These are phyloP conservation scores for Enteromius unitaeniatus DNA, from an alignment of 2,797 vertebrate species.

Conservation along the genomic window DNA sequence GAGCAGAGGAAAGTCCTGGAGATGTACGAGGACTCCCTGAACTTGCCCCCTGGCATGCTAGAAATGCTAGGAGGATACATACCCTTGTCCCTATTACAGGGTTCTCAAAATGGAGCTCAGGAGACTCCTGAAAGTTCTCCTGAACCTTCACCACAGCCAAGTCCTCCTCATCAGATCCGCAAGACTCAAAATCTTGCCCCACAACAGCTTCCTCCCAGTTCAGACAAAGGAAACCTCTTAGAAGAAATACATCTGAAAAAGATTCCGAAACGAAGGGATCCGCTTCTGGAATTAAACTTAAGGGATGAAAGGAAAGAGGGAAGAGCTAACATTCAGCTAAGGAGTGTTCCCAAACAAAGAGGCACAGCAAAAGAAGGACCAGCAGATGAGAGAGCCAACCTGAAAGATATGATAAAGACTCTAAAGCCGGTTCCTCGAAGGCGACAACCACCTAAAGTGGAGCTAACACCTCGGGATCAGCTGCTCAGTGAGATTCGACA, in stretches of 20 bases:
- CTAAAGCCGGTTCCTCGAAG: slow-evolving; percentile 90
- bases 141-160: slow-evolving; percentile 40
- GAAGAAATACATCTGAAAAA: slow-evolving; percentile 84
- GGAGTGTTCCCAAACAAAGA: slow-evolving; percentile 69
- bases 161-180: slow-evolving; percentile 50
- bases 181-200: slow-evolving; percentile 60
- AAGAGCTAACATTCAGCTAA: slow-evolving; percentile 71
- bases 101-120: slow-evolving; percentile 54
- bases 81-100: slow-evolving; percentile 75
- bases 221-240: slow-evolving; percentile 72
- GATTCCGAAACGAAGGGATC: slow-evolving; percentile 78
- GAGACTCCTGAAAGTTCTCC: slow-evolving; percentile 12
- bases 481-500: slow-evolving; percentile 91
- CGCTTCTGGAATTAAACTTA: slow-evolving; percentile 73
- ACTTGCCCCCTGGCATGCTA: slow-evolving; percentile 88
- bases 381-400: slow-evolving; percentile 83
- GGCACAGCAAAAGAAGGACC: slow-evolving; percentile 53
- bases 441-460: slow-evolving; percentile 85
- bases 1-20: slow-evolving; percentile 87
- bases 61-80: slow-evolving; percentile 87
- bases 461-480: slow-evolving; percentile 89
- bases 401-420: slow-evolving; percentile 90
- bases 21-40: slow-evolving; percentile 86
- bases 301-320: slow-evolving; percentile 67
- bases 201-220: slow-evolving; percentile 48